Base-by-base conservation (phyloP, 1,140 invertebrate species). In the Drosophila ambigua region DNA sequence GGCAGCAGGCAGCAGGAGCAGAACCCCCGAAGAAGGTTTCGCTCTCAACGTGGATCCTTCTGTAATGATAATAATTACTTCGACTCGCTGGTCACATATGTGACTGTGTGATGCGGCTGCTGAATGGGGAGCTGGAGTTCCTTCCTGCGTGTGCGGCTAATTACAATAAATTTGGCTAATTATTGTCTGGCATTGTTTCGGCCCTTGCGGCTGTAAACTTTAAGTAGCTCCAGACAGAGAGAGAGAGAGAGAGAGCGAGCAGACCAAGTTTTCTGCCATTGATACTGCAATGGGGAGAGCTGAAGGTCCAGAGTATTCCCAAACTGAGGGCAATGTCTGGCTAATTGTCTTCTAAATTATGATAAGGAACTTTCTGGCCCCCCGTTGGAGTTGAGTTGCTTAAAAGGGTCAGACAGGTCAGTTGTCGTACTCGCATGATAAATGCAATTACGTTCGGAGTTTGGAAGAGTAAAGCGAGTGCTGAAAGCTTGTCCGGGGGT, bases 131-230 rank as follows among this genome's bases (percentile, higher is more conserved):
- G 16, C 16, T 16, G 0, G 16, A 16, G 16, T 20, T 20, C 20
- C 20, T 20, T 2, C 20, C 23, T 87, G 79, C 75, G 79, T 88
- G 83, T 77, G 65, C 53, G 49, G 54, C 83, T 88, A 88, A 88
- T 88, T 88, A 88, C 83, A 88, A 88, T 88, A 88, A 88, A 88
- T 88, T 88, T 88, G 62, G 79, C 76, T 87, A 88, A 88, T 88
- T 88, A 88, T 88, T 83, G 83, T 78, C 82, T 87, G 78, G 68
- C 77, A 77, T 53, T 76, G 72, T 67, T 54, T 64, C 66, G 66
- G 51, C 20, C 46, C 64, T 65, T 48, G 51, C 24, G 74, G 73
- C 74, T 82, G 75, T 67, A 87, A 87, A 87, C 82, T 87, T 88
- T 69, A 87, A 87, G 79, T 72, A 79, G 55, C 65, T 72, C 39